A percentile compares a stretch with the other conserved stretches of the same genome.
phyloP scores from a whole-genome alignment of 92 coral and sea anemone species.

The Desmophyllum pertusum region DNA sequence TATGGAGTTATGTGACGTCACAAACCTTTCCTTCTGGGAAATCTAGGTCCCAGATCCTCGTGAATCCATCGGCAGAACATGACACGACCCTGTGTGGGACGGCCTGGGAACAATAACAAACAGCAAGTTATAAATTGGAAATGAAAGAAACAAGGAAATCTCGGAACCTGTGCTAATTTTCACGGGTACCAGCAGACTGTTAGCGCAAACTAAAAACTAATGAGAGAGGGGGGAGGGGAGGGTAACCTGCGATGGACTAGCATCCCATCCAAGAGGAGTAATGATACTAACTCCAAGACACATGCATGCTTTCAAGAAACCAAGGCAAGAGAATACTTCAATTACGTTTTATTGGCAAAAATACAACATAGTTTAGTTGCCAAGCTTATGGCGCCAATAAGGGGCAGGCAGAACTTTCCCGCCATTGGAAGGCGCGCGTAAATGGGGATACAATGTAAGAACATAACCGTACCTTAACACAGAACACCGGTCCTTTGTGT shows the following conservation, averaged over 20 bases:
- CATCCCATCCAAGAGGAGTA: too few relatives aligned
- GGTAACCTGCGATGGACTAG: too few relatives aligned
- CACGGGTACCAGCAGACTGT: too few relatives aligned
- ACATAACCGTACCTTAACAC: conserved; percentile 77
- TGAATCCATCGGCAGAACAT: conserved; percentile 91
- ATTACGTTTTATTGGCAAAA: too few relatives aligned
- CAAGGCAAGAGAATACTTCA: too few relatives aligned
- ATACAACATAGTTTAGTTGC: neutral
- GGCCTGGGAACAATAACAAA: conserved; percentile 48
- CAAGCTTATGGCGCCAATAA: neutral
- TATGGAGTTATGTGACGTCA: neutral
- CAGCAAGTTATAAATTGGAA: neutral
- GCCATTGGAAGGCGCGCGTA: neutral
- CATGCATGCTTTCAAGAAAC: conserved; percentile 2
- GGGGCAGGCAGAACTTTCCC: neutral
- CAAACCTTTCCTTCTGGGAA: conserved; percentile 36
- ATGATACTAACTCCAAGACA: too few relatives aligned
- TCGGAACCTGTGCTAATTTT: neutral
- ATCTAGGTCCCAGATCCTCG: conserved; percentile 96
- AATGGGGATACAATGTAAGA: neutral
- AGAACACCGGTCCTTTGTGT: conserved; percentile 90
- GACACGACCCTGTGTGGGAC: conserved; percentile 74
- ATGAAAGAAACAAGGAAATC: neutral
- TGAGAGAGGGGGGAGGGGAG: too few relatives aligned
- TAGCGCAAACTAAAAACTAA: too few relatives aligned